These are phyloP conservation scores for Rhamnusium bicolor DNA, from an alignment of 2,888 invertebrate species.

Conservation along the genomic window DNA sequence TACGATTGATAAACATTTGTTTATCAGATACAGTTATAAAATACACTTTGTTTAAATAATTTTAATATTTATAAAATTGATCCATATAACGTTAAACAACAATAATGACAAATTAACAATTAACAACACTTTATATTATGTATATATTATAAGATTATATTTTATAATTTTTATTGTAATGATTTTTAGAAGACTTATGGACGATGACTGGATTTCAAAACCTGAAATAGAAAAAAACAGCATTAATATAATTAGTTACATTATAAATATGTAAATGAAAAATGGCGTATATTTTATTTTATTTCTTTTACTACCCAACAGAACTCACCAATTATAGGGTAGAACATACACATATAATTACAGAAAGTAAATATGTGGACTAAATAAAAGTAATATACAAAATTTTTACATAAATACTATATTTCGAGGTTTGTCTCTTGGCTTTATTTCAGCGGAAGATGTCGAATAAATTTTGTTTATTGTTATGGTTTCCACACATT, in stretches of 20 bases:
- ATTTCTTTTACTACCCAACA: no score
- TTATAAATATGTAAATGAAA: background rate
- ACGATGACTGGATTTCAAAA: slow-evolving; percentile 49
- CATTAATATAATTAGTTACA: background rate
- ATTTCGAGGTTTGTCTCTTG: no score
- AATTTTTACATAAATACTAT: no score
- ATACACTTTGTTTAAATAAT: slow-evolving; percentile 24
- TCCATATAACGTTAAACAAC: slow-evolving; percentile 30
- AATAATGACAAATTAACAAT: slow-evolving; percentile 30
- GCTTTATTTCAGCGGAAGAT: no score
- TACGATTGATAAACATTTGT: slow-evolving; percentile 26
- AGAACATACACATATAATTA: no score
- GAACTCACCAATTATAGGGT: no score
- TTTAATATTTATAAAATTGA: slow-evolving; percentile 29
- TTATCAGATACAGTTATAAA: slow-evolving; percentile 22
- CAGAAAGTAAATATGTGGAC: no score
- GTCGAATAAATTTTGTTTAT: no score
- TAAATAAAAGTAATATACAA: no score
- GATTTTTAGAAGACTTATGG: slow-evolving; percentile 52
- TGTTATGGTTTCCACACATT: no score
- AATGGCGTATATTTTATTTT: no score
- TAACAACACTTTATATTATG: slow-evolving; percentile 37
- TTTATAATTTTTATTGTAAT: slow-evolving; percentile 43
- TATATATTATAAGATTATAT: slow-evolving; percentile 19
- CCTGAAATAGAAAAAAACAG: slow-evolving; percentile 51